phyloP scores from a whole-genome alignment of 2,797 vertebrate genomes.

The Melanotaenia nigrans region DNA sequence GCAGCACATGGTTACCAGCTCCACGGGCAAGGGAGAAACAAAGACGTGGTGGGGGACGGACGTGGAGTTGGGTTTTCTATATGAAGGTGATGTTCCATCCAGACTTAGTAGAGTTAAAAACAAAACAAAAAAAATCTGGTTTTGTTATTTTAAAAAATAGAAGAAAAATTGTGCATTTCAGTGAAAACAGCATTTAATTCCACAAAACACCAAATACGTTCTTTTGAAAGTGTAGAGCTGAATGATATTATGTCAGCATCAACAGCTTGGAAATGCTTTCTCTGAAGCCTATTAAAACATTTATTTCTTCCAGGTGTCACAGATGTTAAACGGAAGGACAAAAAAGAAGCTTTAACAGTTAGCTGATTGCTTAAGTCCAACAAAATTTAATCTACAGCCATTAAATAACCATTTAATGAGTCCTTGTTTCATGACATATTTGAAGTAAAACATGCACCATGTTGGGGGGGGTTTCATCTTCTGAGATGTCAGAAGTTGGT shows the following conservation, averaged over 20 bases:
- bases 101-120: slow-evolving; percentile 4
- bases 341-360: not conserved
- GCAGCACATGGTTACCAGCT: not conserved
- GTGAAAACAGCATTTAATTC: slow-evolving; percentile 28
- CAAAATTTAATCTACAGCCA: not conserved
- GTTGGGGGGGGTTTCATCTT: not conserved
- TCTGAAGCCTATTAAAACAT: not conserved
- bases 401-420: not conserved
- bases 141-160: slow-evolving; percentile 13
- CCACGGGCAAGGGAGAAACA: slow-evolving; percentile 9
- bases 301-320: not conserved
- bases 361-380: not conserved
- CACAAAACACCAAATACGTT: slow-evolving; percentile 21
- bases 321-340: not conserved
- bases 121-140: not conserved
- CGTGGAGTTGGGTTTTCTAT: slow-evolving; percentile 23
- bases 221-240: slow-evolving; percentile 1
- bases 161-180: slow-evolving; percentile 1
- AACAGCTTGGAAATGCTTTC: not conserved
- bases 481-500: not conserved
- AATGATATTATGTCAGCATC: slow-evolving; percentile 5
- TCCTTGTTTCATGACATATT: not conserved
- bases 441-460: not conserved
- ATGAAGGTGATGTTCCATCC: slow-evolving; percentile 16
- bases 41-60: not conserved